Conservation (phyloP, 2,113 vertebrate genomes). For the Chlamydotis undulata region DNA sequence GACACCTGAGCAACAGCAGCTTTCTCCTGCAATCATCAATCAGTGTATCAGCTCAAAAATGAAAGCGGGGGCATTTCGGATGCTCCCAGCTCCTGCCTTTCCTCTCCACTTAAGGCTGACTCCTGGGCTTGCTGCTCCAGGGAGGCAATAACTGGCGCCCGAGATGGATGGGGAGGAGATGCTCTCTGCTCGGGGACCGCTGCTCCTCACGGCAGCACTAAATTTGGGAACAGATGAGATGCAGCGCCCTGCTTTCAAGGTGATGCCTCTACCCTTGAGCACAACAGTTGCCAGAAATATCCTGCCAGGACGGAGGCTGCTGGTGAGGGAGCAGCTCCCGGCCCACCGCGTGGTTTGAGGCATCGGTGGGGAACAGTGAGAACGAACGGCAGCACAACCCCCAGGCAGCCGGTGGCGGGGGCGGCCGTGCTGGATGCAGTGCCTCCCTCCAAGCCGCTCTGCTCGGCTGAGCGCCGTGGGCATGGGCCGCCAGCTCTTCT, state of each 20-base stretch:
- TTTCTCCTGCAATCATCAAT: background rate
- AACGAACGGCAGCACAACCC: background rate
- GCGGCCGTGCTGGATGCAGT: background rate
- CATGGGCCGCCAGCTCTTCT: background rate
- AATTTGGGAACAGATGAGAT: background rate
- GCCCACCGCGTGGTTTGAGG: rapidly evolving
- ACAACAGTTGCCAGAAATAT: background rate
- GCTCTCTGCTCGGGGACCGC: rapidly evolving
- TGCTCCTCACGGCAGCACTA: background rate
- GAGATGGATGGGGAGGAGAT: background rate
- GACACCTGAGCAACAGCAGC: background rate
- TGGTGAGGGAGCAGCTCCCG: rapidly evolving
- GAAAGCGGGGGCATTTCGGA: background rate
- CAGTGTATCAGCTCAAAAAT: background rate
- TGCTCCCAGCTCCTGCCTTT: background rate
- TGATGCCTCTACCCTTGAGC: background rate
- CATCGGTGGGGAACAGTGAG: background rate
- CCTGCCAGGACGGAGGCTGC: background rate
- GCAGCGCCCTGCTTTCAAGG: background rate
- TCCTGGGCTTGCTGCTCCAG: background rate
- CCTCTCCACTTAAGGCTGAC: background rate
- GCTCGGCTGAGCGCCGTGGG: background rate
- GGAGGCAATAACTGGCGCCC: background rate
- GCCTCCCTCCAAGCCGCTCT: background rate
- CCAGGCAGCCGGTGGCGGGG: background rate